Evolutionary conservation across 2,888 invertebrate genomes (phyloP), one percentile per base, ranked within the genome.

Genomic region (Orchesellides sinensis): DNA sequence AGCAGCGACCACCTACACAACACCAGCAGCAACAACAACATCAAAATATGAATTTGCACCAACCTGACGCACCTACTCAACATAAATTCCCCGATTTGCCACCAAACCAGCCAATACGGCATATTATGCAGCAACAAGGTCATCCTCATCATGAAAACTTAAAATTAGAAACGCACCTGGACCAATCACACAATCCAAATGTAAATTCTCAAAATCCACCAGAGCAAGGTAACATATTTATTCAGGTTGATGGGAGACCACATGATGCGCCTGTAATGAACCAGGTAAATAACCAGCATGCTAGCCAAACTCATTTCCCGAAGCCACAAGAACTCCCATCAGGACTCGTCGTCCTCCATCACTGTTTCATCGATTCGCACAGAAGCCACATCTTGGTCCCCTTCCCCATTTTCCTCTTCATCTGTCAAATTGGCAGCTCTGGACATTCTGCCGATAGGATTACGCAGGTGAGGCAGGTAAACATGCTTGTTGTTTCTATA

Each of bases 361-460:
- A 21, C 8, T 17, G 19, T 52, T 52, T 8, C 10, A 52, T 12
- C 40, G 17, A 40, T 45, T 21, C 40, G 17, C 25, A 19, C 65
- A 19, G n/a, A n/a, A n/a, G 19, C 21, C 49, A 69, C 49, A 2
- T 25, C 21, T n/a, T n/a, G n/a, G 40, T 40, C 40, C 40, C 2
- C 2, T 8, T 29, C 12, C 6, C 59, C 14, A 49, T 27, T 68
- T 4, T 72, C 75, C 17, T 81, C 84, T 8, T 61, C 77, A n/a
- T 45, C 73, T 1, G 85, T 80, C 19, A 82, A 65, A 35, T 86
- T 84, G 8, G 83, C 78, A 14, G 85, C 70, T 23, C 86, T 61
- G n/a, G 83, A 82, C 25, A 68, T 84, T 59, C 86, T 73, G 32
- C 72, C 77, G 25, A 27, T 47, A 2, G 74, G 70, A 70, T 23